Base-by-base conservation (phyloP, 2,113 vertebrate species). In the Paratilapia polleni region DNA sequence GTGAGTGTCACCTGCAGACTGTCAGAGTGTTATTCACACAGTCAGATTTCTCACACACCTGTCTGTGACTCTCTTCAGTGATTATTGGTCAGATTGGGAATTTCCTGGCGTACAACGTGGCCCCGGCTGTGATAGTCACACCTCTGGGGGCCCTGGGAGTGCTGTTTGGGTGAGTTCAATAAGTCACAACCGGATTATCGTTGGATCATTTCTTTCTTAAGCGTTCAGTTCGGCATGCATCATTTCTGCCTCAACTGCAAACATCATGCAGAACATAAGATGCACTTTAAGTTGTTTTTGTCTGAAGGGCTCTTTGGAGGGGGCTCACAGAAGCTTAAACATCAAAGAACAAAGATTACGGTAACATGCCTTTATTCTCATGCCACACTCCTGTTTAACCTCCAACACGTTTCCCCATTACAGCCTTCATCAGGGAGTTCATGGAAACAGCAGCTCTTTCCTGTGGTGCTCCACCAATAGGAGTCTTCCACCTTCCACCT, bases 131-230 rank as follows among this genome's bases (percentile, higher is more conserved):
- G 73, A 94, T 99, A 76, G 98, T 99, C 38, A 98, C 98, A 0
- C 98, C 98, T 2, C 92, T 99, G 61, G 98, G 98, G 89, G 98
- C 98, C 26, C 96, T 99, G 10, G 98, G 98, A 20, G 98, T 99
- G 66, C 96, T 99, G 3, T 99, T 99, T 94, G 98, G 98, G 98
- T 99, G 94, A 97, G 97, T 80, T 28, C 47, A 13, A 10, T 43
- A 0, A 17, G 24, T 22, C 6, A 31, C 28, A 4, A 4, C 28
- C 28, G 28, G n/a, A n/a, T n/a, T n/a, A 31, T 36, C 14, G 22
- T 34, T 38, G 38, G 31, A 3, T 76, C 19, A 8, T 4, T 70
- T 49, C 41, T 49, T 70, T 49, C 64, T 49, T 49, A 47, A 28
- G 5, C 47, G 13, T 19, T 49, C 43, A 52, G 15, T 24, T 70